Percentiles rank a stretch among this genome's conserved stretches.
Conservation (phyloP, 1,140 invertebrate genomes). For the Mizuhopecten yessoensis region DNA sequence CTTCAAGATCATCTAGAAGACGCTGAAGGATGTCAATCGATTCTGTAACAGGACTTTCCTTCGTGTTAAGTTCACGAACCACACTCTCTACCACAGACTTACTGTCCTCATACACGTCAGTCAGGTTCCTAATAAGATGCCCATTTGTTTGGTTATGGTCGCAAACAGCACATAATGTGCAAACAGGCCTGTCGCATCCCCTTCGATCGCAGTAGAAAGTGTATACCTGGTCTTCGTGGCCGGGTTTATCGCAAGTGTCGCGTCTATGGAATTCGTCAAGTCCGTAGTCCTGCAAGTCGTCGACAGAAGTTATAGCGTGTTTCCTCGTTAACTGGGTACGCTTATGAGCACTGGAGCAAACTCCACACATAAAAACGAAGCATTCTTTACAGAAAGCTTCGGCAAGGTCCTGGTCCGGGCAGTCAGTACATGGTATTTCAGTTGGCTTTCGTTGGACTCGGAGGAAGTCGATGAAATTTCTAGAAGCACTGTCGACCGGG, state of each 20-base stretch:
- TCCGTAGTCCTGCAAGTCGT: conserved; percentile 57
- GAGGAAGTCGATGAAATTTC: conserved; percentile 63
- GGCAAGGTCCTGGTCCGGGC: conserved; percentile 59
- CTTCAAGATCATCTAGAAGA: conserved; percentile 55
- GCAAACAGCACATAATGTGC: conserved; percentile 61
- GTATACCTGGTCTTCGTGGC: conserved; percentile 62
- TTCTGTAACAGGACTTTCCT: conserved; percentile 58
- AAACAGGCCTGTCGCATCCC: conserved; percentile 62
- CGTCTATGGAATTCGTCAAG: conserved; percentile 58
- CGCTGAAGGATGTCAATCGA: conserved; percentile 54
- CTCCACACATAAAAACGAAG: conserved; percentile 57
- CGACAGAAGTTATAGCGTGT: conserved; percentile 50
- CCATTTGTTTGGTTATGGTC: conserved; percentile 63
- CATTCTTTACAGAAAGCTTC: conserved; percentile 61
- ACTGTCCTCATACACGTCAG: conserved; percentile 61
- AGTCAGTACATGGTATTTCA: conserved; percentile 60
- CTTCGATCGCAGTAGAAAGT: conserved; percentile 64
- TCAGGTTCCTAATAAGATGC: conserved; percentile 59
- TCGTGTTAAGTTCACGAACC: conserved; percentile 57
- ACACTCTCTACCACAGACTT: conserved; percentile 59
- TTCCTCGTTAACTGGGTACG: conserved; percentile 60
- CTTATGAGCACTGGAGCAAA: conserved; percentile 61
- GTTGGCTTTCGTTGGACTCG: conserved; percentile 56
- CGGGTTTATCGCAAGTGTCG: conserved; percentile 59
- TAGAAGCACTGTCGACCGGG: conserved; percentile 58